These are phyloP conservation scores for Drosophila glabriapex DNA, from an alignment of 2,888 invertebrate genomes.

Conservation along the genomic window DNA sequence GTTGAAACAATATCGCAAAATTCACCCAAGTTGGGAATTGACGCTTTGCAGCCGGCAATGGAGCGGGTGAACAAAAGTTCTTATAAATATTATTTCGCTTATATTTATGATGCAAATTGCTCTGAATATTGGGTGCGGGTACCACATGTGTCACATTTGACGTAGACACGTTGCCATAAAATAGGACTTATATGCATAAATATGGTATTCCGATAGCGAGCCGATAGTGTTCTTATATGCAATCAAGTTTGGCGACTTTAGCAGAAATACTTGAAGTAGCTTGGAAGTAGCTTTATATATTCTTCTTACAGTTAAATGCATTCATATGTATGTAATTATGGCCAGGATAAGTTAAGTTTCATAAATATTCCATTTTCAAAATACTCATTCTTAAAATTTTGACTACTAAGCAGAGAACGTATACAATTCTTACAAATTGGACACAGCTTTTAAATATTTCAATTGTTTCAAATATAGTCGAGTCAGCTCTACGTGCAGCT, in stretches of 20 bases:
- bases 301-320: not conserved
- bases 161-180: not conserved
- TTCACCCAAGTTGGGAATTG: slow-evolving; percentile 2
- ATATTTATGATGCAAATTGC: not conserved
- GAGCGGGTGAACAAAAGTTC: not conserved
- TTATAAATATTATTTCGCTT: slow-evolving; percentile 1
- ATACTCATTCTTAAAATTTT: not conserved
- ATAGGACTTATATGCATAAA: not conserved
- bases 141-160: not conserved
- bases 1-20: slow-evolving; percentile 1
- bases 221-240: not conserved
- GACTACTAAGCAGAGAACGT: not conserved
- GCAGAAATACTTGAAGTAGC: not conserved
- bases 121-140: not conserved
- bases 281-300: no score
- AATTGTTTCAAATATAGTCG: not conserved
- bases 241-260: not conserved
- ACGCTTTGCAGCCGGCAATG: not conserved
- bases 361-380: not conserved
- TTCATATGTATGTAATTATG: not conserved
- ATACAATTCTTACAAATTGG: not conserved
- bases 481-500: not conserved
- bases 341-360: not conserved
- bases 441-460: not conserved
- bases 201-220: not conserved